Evolutionary conservation across 2,797 vertebrate species (phyloP).

Genomic region (Gambelia wislizenii): DNA sequence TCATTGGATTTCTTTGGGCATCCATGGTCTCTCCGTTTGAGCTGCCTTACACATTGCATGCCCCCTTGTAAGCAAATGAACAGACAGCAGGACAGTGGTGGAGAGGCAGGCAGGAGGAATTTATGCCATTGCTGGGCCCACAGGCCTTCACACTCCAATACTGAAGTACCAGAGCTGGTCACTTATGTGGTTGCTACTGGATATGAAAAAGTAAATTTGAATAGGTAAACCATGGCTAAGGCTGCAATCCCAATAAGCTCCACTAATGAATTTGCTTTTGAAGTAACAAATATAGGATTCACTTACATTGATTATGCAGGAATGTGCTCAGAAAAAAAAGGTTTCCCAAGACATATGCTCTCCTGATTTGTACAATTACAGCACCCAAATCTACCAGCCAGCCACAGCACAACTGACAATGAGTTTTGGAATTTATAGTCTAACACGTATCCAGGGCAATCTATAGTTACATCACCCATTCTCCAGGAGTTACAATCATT

Average conservation of each 20-base stretch:
- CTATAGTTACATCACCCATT: conserved; percentile 14
- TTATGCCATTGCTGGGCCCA: background rate
- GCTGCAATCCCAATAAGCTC: background rate
- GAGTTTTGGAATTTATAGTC: too few relatives aligned
- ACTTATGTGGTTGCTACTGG: background rate
- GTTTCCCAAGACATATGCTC: too few relatives aligned
- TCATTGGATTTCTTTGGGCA: background rate
- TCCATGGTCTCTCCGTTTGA: background rate
- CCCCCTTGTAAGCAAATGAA: background rate
- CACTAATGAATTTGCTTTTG: background rate
- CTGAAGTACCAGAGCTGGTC: background rate
- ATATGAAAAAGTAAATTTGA: background rate
- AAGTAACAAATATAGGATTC: background rate
- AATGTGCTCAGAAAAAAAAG: background rate
- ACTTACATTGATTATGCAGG: background rate
- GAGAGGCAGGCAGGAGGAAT: background rate
- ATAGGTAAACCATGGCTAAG: background rate
- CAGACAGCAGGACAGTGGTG: background rate
- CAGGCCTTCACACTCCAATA: background rate
- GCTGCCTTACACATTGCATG: background rate
- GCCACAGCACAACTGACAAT: too few relatives aligned
- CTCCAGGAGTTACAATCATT: background rate
- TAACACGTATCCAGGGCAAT: background rate
- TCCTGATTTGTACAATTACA: too few relatives aligned
- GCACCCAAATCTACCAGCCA: too few relatives aligned